A percentile compares a stretch with the other conserved stretches of the same genome.
Conservation (phyloP, 2,797 vertebrate genomes). For the Channa striata region DNA sequence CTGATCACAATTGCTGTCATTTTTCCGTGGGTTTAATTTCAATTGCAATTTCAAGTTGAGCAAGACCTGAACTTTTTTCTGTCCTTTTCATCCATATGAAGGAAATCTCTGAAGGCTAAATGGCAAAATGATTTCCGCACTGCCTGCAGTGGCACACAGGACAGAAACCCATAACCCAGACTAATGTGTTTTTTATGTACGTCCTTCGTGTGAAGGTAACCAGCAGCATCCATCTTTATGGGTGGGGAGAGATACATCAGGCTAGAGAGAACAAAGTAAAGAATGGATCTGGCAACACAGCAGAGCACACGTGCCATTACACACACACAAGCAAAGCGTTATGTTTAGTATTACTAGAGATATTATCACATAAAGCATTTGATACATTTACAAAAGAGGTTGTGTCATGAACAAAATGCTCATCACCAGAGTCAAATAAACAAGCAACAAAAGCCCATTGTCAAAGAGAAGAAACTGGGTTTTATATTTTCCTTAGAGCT, state of each 20-base stretch:
- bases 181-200: slow-evolving; percentile 71
- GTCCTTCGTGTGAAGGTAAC: slow-evolving; percentile 74
- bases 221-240: slow-evolving; percentile 62
- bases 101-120: slow-evolving; percentile 36
- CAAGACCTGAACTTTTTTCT: not conserved
- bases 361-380: not conserved
- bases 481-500: not conserved
- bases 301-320: slow-evolving; percentile 1
- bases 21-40: not conserved
- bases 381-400: not conserved
- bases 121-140: slow-evolving; percentile 47
- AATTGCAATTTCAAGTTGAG: not conserved
- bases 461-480: not conserved
- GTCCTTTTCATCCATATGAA: slow-evolving; percentile 7
- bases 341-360: too few relatives aligned
- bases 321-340: slow-evolving; percentile 13
- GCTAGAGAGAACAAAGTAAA: slow-evolving; percentile 23
- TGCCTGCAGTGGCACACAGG: slow-evolving; percentile 33
- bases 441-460: not conserved
- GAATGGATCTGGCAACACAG: slow-evolving; percentile 11
- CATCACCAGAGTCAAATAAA: not conserved
- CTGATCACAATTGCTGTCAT: not conserved
- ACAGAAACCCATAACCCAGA: slow-evolving; percentile 58
- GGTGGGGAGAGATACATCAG: slow-evolving; percentile 43
- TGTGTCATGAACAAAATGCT: not conserved